A percentile compares a stretch with the other conserved stretches of the same genome.
Conservation (phyloP, 2,888 invertebrate genomes). For the Psococerastis gibbosa region DNA sequence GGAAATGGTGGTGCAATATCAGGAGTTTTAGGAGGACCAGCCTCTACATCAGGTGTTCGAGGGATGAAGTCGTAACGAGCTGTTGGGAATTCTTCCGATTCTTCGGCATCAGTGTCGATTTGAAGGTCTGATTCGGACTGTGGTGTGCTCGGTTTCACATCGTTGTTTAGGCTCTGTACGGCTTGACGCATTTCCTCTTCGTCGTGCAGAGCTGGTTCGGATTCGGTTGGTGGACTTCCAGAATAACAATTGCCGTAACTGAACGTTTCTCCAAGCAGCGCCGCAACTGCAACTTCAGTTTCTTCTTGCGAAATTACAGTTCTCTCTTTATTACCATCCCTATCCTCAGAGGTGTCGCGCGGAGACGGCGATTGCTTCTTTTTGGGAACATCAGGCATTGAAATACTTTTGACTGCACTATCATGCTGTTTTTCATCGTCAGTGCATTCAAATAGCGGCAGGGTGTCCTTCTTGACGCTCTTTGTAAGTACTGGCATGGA, state of each 20-base stretch:
- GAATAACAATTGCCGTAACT: constrained; percentile 33
- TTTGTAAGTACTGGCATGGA: constrained; percentile 17
- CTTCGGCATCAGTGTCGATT: constrained; percentile 74
- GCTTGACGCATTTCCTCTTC: constrained; percentile 72
- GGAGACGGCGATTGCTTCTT: constrained; percentile 17
- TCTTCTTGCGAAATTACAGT: constrained; percentile 72
- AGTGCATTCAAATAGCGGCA: constrained; percentile 44
- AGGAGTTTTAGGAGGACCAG: constrained; percentile 34
- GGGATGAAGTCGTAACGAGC: constrained; percentile 28
- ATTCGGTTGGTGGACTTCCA: constrained; percentile 29
- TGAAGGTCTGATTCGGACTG: constrained; percentile 66
- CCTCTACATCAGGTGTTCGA: constrained; percentile 30
- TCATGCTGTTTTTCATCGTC: constrained; percentile 54
- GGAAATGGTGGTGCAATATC: constrained; percentile 31
- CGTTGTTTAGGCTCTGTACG: constrained; percentile 53
- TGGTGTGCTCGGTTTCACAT: constrained; percentile 66
- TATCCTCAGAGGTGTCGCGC: constrained; percentile 21
- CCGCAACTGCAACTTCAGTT: constrained; percentile 81
- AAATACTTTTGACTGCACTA: constrained; percentile 62
- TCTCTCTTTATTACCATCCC: constrained; percentile 16
- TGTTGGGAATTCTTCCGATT: constrained; percentile 37
- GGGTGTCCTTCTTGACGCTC: constrained; percentile 35
- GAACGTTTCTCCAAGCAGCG: constrained; percentile 69
- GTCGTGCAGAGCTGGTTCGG: constrained; percentile 37
- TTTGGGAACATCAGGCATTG: constrained; percentile 29